phyloP scores from a whole-genome alignment of 2,888 invertebrate genomes.

The Oeneis ivallda region DNA sequence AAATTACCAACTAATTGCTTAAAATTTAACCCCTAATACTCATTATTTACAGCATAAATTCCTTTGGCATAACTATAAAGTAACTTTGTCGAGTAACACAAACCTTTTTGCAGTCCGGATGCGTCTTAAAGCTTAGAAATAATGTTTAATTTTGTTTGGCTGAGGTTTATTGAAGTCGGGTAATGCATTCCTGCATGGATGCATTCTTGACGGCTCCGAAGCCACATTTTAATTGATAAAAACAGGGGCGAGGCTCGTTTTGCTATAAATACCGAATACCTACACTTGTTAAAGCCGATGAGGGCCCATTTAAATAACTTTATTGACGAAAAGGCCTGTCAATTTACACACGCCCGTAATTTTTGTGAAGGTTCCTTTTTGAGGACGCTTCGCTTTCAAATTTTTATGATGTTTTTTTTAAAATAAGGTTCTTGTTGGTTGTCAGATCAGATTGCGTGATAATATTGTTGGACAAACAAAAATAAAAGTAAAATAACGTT shows the following conservation, averaged over 20 bases:
- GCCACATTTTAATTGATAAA: conserved; percentile 67
- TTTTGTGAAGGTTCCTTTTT: conserved; percentile 27
- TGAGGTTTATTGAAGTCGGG: conserved; percentile 9
- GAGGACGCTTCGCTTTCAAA: conserved; percentile 5
- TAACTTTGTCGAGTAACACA: conserved; percentile 28
- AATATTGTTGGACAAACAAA: background rate
- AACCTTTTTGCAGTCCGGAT: conserved; percentile 35
- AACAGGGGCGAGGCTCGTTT: conserved; percentile 54
- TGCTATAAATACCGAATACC: conserved; percentile 38
- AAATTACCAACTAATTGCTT: conserved; percentile 43
- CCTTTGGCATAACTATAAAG: conserved; percentile 47
- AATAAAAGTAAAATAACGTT: background rate
- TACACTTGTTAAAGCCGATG: conserved; percentile 42
- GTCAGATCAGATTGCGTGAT: background rate
- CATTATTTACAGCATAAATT: conserved; percentile 56
- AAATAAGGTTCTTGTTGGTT: conserved; percentile 18
- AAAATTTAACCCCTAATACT: conserved; percentile 56
- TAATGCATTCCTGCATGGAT: conserved; percentile 41
- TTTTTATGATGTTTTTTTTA: conserved; percentile 10
- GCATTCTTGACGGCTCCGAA: conserved; percentile 44
- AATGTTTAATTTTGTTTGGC: conserved; percentile 39
- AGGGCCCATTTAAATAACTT: conserved; percentile 40
- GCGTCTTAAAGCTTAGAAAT: conserved; percentile 26
- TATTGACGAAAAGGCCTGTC: conserved; percentile 39
- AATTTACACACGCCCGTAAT: conserved; percentile 26